Conservation (phyloP, 2,797 vertebrate genomes). For the Hippoglossus hippoglossus region DNA sequence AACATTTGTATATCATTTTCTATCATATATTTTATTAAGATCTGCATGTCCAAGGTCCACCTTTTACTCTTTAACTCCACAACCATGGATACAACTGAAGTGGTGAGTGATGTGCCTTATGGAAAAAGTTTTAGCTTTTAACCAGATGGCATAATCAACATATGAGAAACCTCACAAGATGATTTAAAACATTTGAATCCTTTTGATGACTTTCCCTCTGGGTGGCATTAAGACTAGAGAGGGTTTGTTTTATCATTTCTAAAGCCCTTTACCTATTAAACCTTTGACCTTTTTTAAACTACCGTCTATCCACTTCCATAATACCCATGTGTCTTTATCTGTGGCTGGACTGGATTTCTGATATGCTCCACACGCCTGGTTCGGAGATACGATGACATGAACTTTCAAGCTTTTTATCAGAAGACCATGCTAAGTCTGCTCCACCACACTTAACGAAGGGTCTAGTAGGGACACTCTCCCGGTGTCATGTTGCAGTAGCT, state of each 20-base stretch:
- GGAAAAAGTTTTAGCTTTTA: no score
- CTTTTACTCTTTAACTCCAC: no score
- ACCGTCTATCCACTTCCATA: constrained; percentile 45
- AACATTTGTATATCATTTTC: no score
- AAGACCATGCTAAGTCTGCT: constrained; percentile 44
- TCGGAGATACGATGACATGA: constrained; percentile 40
- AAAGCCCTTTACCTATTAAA: constrained; percentile 69
- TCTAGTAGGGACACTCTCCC: not conserved
- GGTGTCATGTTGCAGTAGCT: constrained; percentile 22
- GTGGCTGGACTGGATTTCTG: constrained; percentile 49
- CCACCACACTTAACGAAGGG: constrained; percentile 11
- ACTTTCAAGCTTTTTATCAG: constrained; percentile 52
- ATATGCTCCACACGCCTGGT: constrained; percentile 25
- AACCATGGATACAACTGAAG: no score
- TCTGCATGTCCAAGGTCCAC: no score
- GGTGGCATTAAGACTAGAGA: constrained; percentile 41
- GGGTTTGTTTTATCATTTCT: constrained; percentile 69
- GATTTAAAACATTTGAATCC: constrained; percentile 40
- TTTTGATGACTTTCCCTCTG: constrained; percentile 45
- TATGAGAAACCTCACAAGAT: constrained; percentile 30
- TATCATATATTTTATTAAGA: no score
- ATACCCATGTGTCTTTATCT: constrained; percentile 56
- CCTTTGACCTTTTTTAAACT: constrained; percentile 49
- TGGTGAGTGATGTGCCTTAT: no score
- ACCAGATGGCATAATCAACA: constrained; percentile 2